These are phyloP conservation scores for Chaetodon auriga DNA, from an alignment of 2,113 vertebrate genomes.

Conservation along the genomic window DNA sequence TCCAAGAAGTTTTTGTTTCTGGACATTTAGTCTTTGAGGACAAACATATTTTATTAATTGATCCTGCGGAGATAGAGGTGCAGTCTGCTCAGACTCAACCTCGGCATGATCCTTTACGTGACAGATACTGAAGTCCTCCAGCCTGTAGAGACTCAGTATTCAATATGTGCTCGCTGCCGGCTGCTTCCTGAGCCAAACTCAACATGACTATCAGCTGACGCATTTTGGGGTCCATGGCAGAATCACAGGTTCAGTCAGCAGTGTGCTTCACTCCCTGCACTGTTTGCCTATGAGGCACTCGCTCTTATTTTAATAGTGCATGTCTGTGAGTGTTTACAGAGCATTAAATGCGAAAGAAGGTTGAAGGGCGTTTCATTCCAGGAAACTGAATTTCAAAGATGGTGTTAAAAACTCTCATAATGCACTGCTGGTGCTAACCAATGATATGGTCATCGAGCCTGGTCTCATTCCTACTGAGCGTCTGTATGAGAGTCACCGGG, in stretches of 20 bases:
- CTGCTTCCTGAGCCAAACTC: slow-evolving; percentile 9
- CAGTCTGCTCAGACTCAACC: background rate
- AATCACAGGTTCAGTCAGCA: slow-evolving; percentile 50
- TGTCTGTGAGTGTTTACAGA: slow-evolving; percentile 2
- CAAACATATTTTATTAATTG: slow-evolving; percentile 1
- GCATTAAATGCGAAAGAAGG: background rate
- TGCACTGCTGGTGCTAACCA: background rate
- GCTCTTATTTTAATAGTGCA: slow-evolving; percentile 3
- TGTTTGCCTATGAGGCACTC: background rate
- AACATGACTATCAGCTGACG: slow-evolving; percentile 62
- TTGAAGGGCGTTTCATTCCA: background rate
- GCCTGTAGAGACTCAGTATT: slow-evolving; percentile 15
- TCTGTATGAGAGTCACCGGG: no score
- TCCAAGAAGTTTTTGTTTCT: background rate
- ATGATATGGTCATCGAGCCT: no score
- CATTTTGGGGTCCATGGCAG: background rate
- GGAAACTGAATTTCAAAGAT: background rate
- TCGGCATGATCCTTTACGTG: background rate
- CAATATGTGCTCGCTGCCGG: slow-evolving; percentile 18
- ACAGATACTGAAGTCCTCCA: background rate
- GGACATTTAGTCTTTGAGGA: background rate
- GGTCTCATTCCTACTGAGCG: no score
- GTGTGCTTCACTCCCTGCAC: background rate
- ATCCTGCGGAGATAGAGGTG: background rate
- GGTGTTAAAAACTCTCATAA: background rate